Percentiles rank a stretch among this genome's conserved stretches.
Evolutionary conservation across 2,113 vertebrate species (phyloP).

Genomic region (Charadrius vociferus): DNA sequence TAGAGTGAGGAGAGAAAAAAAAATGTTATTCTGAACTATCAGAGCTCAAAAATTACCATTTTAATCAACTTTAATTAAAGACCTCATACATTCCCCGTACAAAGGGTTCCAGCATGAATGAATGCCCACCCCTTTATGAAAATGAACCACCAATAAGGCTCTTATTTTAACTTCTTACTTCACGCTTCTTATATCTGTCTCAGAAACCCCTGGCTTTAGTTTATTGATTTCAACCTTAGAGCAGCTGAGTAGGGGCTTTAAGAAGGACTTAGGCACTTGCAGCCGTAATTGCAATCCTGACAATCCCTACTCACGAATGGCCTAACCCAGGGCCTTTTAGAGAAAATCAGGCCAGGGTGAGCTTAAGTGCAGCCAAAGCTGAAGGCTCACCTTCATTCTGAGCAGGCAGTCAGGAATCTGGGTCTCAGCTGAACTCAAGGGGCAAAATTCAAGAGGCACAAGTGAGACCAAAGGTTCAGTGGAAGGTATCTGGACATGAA

Average conservation of each 20-base stretch:
- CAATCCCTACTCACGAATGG: not conserved
- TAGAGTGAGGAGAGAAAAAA: not conserved
- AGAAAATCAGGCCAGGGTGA: not conserved
- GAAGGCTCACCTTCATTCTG: not conserved
- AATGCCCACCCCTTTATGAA: not conserved
- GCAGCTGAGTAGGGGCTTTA: not conserved
- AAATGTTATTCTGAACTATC: constrained; percentile 47
- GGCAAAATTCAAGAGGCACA: not conserved
- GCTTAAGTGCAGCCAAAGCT: not conserved
- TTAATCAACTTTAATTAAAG: constrained; percentile 54
- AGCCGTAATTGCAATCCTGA: not conserved
- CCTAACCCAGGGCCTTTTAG: not conserved
- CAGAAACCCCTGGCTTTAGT: not conserved
- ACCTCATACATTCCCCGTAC: not conserved
- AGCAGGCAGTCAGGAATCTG: not conserved
- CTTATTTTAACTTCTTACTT: not conserved
- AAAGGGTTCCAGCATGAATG: not conserved
- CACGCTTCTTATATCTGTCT: not conserved
- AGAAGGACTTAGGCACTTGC: not conserved
- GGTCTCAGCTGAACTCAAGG: not conserved
- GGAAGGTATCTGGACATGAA: not conserved
- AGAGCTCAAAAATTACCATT: constrained; percentile 45
- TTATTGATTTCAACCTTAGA: not conserved
- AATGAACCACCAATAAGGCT: not conserved
- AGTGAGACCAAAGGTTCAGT: not conserved